Percentiles rank a stretch among this genome's conserved stretches.
These are phyloP conservation scores for Tragelaphus scriptus DNA, from an alignment of 2,113 vertebrate species.

Conservation along the genomic window DNA sequence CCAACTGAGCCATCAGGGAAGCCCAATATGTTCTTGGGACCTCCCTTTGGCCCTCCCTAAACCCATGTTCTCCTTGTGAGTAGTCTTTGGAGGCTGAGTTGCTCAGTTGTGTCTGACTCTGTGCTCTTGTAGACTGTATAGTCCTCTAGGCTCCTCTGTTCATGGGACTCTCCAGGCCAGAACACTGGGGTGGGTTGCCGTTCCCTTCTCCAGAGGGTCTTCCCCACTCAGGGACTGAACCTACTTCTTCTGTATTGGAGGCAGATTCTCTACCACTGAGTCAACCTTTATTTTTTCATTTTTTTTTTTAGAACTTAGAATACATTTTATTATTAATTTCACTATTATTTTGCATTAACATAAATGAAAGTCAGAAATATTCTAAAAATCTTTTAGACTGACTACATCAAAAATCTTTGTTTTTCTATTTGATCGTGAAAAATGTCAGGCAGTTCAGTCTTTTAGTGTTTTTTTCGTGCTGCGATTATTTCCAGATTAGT, in stretches of 20 bases:
- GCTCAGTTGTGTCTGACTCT: not conserved
- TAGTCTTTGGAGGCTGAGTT: not conserved
- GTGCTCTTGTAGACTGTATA: not conserved
- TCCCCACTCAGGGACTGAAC: not conserved
- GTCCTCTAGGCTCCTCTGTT: not conserved
- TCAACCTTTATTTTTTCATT: not conserved
- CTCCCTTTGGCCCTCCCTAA: not conserved
- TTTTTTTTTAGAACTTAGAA: not conserved
- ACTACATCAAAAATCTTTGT: not conserved
- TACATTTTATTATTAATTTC: not conserved
- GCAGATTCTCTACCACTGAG: not conserved
- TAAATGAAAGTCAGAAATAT: not conserved
- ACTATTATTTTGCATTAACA: not conserved
- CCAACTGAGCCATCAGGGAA: not conserved
- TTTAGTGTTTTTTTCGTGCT: not conserved
- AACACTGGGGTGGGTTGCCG: not conserved
- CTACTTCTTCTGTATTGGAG: not conserved
- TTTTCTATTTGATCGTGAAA: not conserved
- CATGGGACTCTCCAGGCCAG: not conserved
- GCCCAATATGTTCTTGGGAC: not conserved
- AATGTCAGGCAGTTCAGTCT: not conserved
- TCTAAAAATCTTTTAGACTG: not conserved
- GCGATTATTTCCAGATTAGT: accelerated
- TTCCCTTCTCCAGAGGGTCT: not conserved
- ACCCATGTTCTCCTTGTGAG: too few species aligned